Base-by-base conservation (phyloP, 2,888 invertebrate species). In the Drosophila picticornis region DNA sequence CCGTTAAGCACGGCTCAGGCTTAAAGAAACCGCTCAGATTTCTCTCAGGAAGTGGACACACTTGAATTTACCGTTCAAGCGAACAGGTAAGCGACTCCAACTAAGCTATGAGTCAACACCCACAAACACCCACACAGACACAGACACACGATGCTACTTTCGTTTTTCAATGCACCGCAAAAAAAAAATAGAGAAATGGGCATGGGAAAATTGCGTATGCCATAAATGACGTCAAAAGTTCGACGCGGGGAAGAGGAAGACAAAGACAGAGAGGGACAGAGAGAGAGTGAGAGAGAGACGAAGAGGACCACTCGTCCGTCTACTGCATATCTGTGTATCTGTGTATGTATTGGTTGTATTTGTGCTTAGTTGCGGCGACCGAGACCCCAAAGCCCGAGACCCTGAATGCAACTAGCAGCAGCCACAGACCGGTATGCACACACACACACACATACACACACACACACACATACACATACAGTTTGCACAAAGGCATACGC, bases 51-150 rank as follows among this genome's bases (percentile, higher is more conserved):
- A 22, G 34, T 29, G 50, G 46, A 46, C 46, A 38, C 27, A 27
- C 36, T 58, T 29, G 10, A 57, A 69, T 52, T 59, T 48, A 68
- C 53, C 60, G 43, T 64, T 61, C 32, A 53, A 46, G 46, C 25
- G 16, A 59, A 64, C 76, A 77, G 76, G 76, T 77, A 77, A 77
- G 76, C 61, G 51, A 60, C 50, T 55, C 16, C 51, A 69, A 40
- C 40, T 60, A 60, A 61, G n/a, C 58, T 48, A 58, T 55, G 19
- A 25, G 32, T 52, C 29, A 29, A n/a, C 36, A 46, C n/a, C 29
- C 52, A 22, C 16, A 52, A 4, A 53, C 7, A 13, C 52, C 7
- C 19, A 34, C 25, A 19, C 19, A 36, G 16, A 36, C 22, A 25
- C 34, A 34, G 22, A 36, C 19, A 58, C 13, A 38, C 16, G 46